Evolutionary conservation across 2,797 vertebrate species (phyloP), one percentile per base, ranked within the genome.

Genomic region (Phataginus tetradactyla): DNA sequence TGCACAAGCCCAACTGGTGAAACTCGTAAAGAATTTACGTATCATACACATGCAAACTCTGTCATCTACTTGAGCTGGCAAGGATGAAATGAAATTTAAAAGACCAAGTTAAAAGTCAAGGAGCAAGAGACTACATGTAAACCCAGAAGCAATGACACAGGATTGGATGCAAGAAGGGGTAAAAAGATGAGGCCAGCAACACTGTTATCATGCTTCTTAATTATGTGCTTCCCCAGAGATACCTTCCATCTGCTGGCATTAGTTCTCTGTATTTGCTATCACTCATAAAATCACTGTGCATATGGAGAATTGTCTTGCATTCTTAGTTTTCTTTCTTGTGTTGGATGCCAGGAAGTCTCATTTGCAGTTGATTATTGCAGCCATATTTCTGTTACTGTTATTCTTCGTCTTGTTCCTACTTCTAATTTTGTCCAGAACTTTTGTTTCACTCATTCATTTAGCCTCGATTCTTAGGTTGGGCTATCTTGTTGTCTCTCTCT

Each of bases 1-100:
- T 90, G 10, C 69, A 57, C 94, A 95, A 92, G 71, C 21, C 63
- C 91, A 93, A 66, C 71, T 59, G 79, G 77, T 93, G 63, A 97
- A 93, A 74, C 34, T 59, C 74, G 53, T 93, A 0, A 0, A n/a
- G 95, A 96, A 92, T 96, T 91, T 93, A 45, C 25, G 61, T 83
- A 21, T 71, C 86, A 69, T 64, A 25, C 10, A 4, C 17, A 20
- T 66, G 2, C 14, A 92, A 84, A 93, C 75, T 91, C n/a, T 45
- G 64, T 77, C 77, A 88, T 81, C 69, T 93, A 14, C 84, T 92
- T 85, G 66, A 84, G 1, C 7, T 68, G 79, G 32, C 51, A 66
- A 90, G 29, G 92, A 39, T 88, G 78, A 85, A 79, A 74, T 0
- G 94, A 42, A 96, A 51, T 64, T 71, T 57, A 75, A 92, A 72